Conservation (phyloP, 2,888 invertebrate species). For the Papilio gigon region DNA sequence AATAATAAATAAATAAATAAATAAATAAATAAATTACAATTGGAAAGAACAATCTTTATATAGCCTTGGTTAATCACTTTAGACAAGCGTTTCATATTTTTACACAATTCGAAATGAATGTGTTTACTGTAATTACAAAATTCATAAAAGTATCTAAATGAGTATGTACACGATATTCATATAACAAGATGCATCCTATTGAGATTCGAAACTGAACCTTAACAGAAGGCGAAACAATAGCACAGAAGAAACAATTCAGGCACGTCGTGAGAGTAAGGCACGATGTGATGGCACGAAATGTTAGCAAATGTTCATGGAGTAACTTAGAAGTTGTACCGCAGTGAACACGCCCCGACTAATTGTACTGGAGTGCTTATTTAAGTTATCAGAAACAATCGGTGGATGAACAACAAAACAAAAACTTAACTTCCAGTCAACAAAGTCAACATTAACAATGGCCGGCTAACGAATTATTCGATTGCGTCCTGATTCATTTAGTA, state of each 20-base stretch:
- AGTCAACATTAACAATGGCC: slow-evolving; percentile 39
- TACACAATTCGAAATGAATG: not conserved
- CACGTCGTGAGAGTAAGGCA: slow-evolving; percentile 73
- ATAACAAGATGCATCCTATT: slow-evolving; percentile 52
- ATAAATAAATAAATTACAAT: too few species aligned
- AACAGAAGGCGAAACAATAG: slow-evolving; percentile 56
- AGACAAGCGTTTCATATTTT: not conserved
- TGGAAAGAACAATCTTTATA: not conserved
- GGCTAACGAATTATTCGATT: slow-evolving; percentile 13
- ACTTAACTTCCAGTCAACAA: slow-evolving; percentile 43
- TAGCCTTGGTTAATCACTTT: not conserved
- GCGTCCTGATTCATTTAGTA: slow-evolving; percentile 30
- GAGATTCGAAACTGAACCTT: slow-evolving; percentile 56
- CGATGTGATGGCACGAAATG: slow-evolving; percentile 56
- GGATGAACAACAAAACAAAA: slow-evolving; percentile 40
- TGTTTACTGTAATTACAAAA: too few species aligned
- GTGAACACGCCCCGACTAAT: slow-evolving; percentile 27
- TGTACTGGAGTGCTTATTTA: slow-evolving; percentile 32
- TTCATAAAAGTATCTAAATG: too few species aligned
- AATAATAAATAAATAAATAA: not conserved
- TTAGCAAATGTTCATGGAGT: slow-evolving; percentile 39
- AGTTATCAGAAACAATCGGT: slow-evolving; percentile 35
- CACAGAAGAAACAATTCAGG: slow-evolving; percentile 53
- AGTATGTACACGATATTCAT: slow-evolving; percentile 33
- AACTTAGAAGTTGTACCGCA: slow-evolving; percentile 34